A percentile compares a stretch with the other conserved stretches of the same genome.
Evolutionary conservation across 2,797 vertebrate species (phyloP).

Genomic region (Tiaroga cobitis): DNA sequence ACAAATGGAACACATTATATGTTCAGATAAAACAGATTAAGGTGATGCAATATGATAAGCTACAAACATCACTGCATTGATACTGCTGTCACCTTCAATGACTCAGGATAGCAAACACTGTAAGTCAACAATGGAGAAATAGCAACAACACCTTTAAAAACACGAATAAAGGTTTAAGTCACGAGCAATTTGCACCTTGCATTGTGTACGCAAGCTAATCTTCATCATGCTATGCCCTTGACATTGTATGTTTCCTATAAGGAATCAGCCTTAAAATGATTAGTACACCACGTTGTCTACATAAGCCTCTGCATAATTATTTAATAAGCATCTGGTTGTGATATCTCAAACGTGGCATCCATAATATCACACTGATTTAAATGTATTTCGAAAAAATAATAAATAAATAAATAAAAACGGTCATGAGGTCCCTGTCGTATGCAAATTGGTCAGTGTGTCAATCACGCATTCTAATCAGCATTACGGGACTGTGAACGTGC

Average conservation of each 20-base stretch:
- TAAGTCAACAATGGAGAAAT: constrained; percentile 21
- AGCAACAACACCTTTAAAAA: constrained; percentile 2
- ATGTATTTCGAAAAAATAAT: background rate
- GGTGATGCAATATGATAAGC: background rate
- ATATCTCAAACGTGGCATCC: background rate
- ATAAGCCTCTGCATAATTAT: background rate
- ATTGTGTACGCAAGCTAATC: constrained; percentile 3
- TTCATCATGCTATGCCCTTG: constrained; percentile 39
- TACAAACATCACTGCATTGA: constrained; percentile 44
- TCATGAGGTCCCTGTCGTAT: constrained; percentile 24
- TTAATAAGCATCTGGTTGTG: background rate
- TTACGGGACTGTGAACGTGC: constrained; percentile 27
- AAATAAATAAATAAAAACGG: background rate
- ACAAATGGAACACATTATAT: background rate
- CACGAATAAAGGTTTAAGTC: background rate
- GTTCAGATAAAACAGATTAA: background rate
- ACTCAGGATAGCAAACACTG: constrained; percentile 25
- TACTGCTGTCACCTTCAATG: constrained; percentile 35
- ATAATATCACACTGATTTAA: background rate
- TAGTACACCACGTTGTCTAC: background rate
- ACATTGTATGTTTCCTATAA: constrained; percentile 34
- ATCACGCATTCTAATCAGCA: constrained; percentile 42
- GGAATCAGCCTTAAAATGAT: background rate
- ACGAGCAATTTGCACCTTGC: background rate
- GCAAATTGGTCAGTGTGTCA: constrained; percentile 43